Evolutionary conservation across 2,797 vertebrate genomes (phyloP).

Genomic region (Myiothlypis chrysogaster): DNA sequence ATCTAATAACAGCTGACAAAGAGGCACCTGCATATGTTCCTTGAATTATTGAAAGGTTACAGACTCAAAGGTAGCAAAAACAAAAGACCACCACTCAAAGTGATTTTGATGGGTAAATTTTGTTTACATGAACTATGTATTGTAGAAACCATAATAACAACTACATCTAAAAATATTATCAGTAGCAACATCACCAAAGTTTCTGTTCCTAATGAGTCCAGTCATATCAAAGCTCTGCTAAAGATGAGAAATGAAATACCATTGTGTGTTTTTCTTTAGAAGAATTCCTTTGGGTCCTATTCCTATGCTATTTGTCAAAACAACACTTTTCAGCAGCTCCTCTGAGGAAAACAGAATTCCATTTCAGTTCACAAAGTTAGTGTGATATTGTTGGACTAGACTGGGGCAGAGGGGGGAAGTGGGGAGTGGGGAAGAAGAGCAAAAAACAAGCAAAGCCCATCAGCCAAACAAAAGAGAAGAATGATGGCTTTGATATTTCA

Average conservation of each 20-base stretch:
- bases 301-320: slow-evolving; percentile 62
- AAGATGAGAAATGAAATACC: slow-evolving; percentile 43
- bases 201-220: not conserved
- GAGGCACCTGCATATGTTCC: not conserved
- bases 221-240: slow-evolving; percentile 19
- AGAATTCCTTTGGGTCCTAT: slow-evolving; percentile 42
- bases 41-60: not conserved
- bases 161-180: not conserved
- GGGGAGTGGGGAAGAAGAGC: accelerated
- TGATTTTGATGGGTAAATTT: not conserved
- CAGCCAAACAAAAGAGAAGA: not conserved
- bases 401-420: not conserved
- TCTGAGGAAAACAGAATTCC: slow-evolving; percentile 22
- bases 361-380: slow-evolving; percentile 31
- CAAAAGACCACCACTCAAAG: not conserved
- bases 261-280: slow-evolving; percentile 38
- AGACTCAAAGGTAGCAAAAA: not conserved
- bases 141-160: not conserved
- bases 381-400: not conserved
- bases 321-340: slow-evolving; percentile 55
- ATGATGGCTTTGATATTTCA: not conserved
- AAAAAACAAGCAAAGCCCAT: not conserved
- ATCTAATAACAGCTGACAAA: slow-evolving; percentile 49
- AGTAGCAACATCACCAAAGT: not conserved
- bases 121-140: not conserved